Conservation (phyloP, 2,888 invertebrate genomes). For the Pherbina coryleti region DNA sequence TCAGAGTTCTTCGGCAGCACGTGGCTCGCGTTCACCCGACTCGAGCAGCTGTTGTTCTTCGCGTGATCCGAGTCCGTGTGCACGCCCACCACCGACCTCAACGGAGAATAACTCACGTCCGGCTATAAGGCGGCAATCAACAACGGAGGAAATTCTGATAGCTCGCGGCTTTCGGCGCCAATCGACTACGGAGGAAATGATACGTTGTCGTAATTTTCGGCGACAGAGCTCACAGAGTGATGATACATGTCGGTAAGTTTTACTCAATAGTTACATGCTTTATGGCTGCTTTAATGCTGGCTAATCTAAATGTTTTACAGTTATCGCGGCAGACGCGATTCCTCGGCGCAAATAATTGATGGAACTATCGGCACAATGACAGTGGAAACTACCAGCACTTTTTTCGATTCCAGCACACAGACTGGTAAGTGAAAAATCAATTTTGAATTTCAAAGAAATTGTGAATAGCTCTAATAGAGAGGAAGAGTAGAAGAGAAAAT, state of each 20-base stretch:
- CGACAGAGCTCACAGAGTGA: constrained; percentile 91
- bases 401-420: constrained; percentile 93
- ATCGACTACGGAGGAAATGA: constrained; percentile 94
- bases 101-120: constrained; percentile 75
- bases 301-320: constrained; percentile 48
- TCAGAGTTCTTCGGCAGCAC: constrained; percentile 83
- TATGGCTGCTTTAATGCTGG: background rate
- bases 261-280: background rate
- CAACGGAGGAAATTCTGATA: constrained; percentile 91
- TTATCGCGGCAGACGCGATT: constrained; percentile 74
- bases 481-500: too few species aligned
- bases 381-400: constrained; percentile 91
- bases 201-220: constrained; percentile 90
- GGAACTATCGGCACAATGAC: constrained; percentile 94
- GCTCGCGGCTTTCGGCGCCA: constrained; percentile 90
- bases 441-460: too few species aligned
- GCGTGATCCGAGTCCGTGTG: constrained; percentile 87
- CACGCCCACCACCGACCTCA: constrained; percentile 72
- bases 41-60: constrained; percentile 83
- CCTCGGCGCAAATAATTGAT: constrained; percentile 90
- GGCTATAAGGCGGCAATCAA: constrained; percentile 86
- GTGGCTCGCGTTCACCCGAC: constrained; percentile 76
- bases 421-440: constrained; percentile 78
- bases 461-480: too few species aligned
- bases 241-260: constrained; percentile 75